Evolutionary conservation across 2,797 vertebrate species (phyloP).

Genomic region (Pampus argenteus): DNA sequence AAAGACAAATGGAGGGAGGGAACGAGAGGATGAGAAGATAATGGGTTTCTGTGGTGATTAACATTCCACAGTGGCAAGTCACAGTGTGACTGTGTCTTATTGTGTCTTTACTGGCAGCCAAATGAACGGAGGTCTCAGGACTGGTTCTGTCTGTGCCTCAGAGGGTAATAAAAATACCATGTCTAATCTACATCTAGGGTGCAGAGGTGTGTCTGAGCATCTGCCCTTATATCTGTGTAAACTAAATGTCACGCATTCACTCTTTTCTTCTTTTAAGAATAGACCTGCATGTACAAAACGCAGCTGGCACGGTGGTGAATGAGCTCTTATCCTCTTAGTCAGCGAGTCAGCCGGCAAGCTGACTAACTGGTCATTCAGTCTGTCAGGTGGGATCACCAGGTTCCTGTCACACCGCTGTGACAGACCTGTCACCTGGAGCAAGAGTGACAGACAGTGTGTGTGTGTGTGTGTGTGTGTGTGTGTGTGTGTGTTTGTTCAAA

Average conservation of each 20-base stretch:
- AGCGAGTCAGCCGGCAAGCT: constrained; percentile 62
- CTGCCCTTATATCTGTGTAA: constrained; percentile 27
- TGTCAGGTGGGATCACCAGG: constrained; percentile 50
- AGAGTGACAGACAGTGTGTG: background rate
- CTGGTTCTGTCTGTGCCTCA: constrained; percentile 53
- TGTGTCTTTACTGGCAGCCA: constrained; percentile 68
- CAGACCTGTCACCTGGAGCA: constrained; percentile 70
- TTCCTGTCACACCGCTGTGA: constrained; percentile 50
- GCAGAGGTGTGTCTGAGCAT: constrained; percentile 30
- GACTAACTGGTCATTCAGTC: constrained; percentile 67
- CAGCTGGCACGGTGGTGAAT: constrained; percentile 22
- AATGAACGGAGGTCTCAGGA: constrained; percentile 58
- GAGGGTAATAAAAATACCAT: constrained; percentile 61
- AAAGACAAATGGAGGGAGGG: constrained; percentile 69
- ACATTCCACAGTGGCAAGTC: constrained; percentile 69
- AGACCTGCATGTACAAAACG: constrained; percentile 40
- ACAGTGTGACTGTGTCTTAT: constrained; percentile 67
- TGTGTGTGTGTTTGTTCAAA: constrained; percentile 25
- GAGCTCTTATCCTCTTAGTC: constrained; percentile 45
- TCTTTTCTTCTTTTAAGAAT: constrained; percentile 43
- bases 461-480: constrained; percentile 13
- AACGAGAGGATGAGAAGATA: constrained; percentile 69
- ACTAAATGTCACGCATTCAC: constrained; percentile 47
- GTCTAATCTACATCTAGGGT: constrained; percentile 59
- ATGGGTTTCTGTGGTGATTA: constrained; percentile 79